Percentiles rank a stretch among this genome's conserved stretches.
phyloP scores from a whole-genome alignment of 2,797 vertebrate species.

The Pangasius larnaudii region DNA sequence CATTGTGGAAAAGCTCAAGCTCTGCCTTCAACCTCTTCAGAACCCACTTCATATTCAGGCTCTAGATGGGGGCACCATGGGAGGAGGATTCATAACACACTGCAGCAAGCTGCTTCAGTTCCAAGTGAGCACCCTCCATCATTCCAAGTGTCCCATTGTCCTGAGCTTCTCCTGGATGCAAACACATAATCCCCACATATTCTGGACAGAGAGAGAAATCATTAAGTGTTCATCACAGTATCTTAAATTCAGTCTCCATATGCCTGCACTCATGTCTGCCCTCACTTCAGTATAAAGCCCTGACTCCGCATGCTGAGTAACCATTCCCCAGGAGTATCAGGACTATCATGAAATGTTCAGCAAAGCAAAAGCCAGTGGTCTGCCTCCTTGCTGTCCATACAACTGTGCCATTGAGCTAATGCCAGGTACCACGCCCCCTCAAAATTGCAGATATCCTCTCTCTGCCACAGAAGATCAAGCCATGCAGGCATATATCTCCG shows the following conservation, averaged over 20 bases:
- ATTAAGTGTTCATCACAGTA: not conserved
- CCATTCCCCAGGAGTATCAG: too few relatives aligned
- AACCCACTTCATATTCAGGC: not conserved
- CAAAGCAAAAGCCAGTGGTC: not conserved
- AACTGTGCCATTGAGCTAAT: not conserved
- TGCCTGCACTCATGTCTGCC: not conserved
- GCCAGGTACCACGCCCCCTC: not conserved
- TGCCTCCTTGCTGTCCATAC: not conserved
- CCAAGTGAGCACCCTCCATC: not conserved
- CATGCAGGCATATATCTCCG: not conserved
- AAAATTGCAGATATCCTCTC: not conserved
- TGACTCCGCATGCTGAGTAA: too few relatives aligned
- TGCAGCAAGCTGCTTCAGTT: not conserved
- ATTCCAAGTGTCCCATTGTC: not conserved
- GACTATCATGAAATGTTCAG: not conserved
- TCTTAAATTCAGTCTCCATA: not conserved
- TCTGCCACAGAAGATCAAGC: not conserved
- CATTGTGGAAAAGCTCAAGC: not conserved
- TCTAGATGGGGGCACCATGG: not conserved
- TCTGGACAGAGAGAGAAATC: not conserved
- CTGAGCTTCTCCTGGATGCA: not conserved
- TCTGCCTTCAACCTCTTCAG: not conserved
- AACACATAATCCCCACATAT: not conserved
- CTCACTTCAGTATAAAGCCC: too few relatives aligned
- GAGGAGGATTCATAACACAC: not conserved